A percentile compares a stretch with the other conserved stretches of the same genome.
Conservation (phyloP, 2,797 vertebrate species). For the Alca torda region DNA sequence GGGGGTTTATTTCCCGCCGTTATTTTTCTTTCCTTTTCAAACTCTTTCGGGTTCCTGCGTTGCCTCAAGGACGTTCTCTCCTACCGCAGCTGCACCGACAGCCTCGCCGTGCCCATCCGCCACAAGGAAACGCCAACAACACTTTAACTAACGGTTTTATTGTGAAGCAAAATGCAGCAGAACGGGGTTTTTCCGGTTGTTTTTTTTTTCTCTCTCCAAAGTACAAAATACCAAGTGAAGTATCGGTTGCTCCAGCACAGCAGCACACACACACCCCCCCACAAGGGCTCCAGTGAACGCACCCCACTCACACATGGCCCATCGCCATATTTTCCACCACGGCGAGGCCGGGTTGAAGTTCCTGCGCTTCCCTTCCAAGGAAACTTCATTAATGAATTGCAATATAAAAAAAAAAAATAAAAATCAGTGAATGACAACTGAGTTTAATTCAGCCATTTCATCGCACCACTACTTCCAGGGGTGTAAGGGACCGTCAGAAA, state of each 20-base stretch:
- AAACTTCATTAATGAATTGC: too few relatives aligned
- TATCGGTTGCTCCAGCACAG: not conserved
- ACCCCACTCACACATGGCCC: not conserved
- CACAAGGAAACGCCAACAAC: not conserved
- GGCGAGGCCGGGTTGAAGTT: not conserved
- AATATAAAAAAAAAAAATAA: too few relatives aligned
- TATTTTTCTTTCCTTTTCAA: not conserved
- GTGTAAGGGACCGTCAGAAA: not conserved
- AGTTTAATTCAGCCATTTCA: too few relatives aligned
- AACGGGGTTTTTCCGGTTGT: too few relatives aligned
- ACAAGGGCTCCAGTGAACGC: not conserved
- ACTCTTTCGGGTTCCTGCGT: not conserved
- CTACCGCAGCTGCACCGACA: not conserved
- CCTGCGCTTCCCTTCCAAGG: not conserved
- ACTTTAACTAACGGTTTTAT: not conserved
- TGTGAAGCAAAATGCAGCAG: not conserved
- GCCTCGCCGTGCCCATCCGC: not conserved
- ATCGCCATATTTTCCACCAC: accelerated
- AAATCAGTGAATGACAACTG: not conserved
- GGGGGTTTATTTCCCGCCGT: not conserved
- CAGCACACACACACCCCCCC: not conserved
- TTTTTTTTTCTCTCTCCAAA: not conserved
- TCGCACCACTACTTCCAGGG: accelerated
- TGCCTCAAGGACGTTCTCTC: not conserved
- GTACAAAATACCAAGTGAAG: not conserved